These are phyloP conservation scores for Popillia japonica DNA, from an alignment of 1,140 invertebrate species.

Conservation along the genomic window DNA sequence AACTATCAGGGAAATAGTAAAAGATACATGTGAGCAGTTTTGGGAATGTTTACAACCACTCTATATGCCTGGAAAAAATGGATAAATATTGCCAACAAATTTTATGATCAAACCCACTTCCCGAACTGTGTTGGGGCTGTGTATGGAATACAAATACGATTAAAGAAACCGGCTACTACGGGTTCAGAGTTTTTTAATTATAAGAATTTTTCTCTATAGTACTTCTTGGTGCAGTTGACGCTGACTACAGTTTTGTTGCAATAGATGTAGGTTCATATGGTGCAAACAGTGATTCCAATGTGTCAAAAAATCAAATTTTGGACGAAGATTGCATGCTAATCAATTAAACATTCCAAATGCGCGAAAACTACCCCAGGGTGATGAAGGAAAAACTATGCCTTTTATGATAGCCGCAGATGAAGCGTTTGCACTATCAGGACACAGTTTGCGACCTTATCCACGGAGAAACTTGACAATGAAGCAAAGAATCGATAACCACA, in stretches of 20 bases:
- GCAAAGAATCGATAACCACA: conserved; percentile 56
- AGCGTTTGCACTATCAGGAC: conserved; percentile 45
- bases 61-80: conserved; percentile 35
- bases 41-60: conserved; percentile 38
- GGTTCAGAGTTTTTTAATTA: conserved; percentile 1
- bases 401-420: conserved; percentile 49
- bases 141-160: conserved; percentile 6
- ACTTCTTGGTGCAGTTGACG: conserved; percentile 16
- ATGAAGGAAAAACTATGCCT: conserved; percentile 44
- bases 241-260: conserved; percentile 20
- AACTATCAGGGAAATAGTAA: conserved; percentile 42
- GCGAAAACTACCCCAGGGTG: conserved; percentile 33
- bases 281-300: background rate
- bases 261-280: conserved; percentile 36
- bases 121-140: conserved; percentile 21
- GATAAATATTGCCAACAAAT: conserved; percentile 14
- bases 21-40: conserved; percentile 41
- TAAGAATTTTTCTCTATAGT: conserved; percentile 10
- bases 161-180: background rate
- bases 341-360: conserved; percentile 2
- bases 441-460: conserved; percentile 46
- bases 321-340: background rate
- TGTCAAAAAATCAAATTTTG: background rate
- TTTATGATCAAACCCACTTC: conserved; percentile 12
- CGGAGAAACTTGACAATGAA: conserved; percentile 47